Conservation (phyloP, 2,888 invertebrate genomes). For the Holacanthella duospinosa region DNA sequence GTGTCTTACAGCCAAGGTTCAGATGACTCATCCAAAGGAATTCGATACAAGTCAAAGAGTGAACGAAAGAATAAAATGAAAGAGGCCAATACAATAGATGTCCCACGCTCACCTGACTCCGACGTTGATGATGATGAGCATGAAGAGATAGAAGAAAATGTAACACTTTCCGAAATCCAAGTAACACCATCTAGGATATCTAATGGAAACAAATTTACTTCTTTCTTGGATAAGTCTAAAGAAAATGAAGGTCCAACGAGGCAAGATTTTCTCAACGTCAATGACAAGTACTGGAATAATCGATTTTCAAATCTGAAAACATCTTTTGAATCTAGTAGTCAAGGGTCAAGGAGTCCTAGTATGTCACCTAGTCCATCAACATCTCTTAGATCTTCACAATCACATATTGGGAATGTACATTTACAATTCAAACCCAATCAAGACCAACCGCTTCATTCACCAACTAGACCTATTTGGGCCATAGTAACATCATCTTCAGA, state of each 20-base stretch:
- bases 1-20: background rate
- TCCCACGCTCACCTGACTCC: conserved; percentile 58
- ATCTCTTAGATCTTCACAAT: conserved; percentile 11
- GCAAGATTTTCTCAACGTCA: conserved; percentile 39
- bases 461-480: conserved; percentile 20
- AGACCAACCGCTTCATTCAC: background rate
- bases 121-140: conserved; percentile 44
- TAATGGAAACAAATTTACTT: conserved; percentile 67
- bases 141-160: conserved; percentile 39
- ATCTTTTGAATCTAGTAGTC: conserved; percentile 53
- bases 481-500: background rate
- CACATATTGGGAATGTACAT: no score
- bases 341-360: conserved; percentile 35
- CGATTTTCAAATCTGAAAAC: conserved; percentile 75
- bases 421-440: conserved; percentile 1
- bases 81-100: conserved; percentile 78
- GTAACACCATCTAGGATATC: conserved; percentile 49
- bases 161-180: no score
- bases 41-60: conserved; percentile 38
- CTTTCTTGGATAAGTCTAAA: conserved; percentile 66
- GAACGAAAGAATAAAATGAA: conserved; percentile 68
- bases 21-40: conserved; percentile 17
- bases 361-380: conserved; percentile 27
- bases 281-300: conserved; percentile 62
- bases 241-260: conserved; percentile 31